Evolutionary conservation across 2,797 vertebrate genomes (phyloP).

Genomic region (Typhlichthys eigenmanni): DNA sequence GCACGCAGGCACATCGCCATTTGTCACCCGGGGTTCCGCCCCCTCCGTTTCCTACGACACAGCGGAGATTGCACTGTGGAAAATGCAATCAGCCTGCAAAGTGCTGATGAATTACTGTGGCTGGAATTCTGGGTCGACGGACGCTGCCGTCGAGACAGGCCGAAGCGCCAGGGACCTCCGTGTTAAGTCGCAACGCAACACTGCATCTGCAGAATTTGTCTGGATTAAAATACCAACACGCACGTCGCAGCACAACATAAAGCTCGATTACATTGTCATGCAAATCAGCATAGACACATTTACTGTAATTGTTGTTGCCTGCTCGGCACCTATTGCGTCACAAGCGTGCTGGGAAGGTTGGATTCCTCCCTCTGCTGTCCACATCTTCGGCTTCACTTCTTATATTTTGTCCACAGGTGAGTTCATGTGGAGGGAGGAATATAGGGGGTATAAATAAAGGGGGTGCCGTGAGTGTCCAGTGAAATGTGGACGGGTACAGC

Average conservation of each 20-base stretch:
- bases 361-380: too few species aligned
- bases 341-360: too few species aligned
- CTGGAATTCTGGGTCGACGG: constrained; percentile 45
- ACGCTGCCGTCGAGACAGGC: constrained; percentile 25
- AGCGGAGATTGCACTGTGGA: constrained; percentile 70
- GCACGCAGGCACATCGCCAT: constrained; percentile 5
- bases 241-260: too few species aligned
- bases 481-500: too few species aligned
- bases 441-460: too few species aligned
- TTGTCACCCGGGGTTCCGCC: constrained; percentile 52
- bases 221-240: constrained; percentile 14
- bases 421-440: too few species aligned
- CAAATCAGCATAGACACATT: not conserved
- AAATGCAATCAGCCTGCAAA: constrained; percentile 70
- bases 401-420: too few species aligned
- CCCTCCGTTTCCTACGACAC: constrained; percentile 61
- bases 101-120: constrained; percentile 70
- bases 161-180: constrained; percentile 3
- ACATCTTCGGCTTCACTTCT: too few species aligned
- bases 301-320: too few species aligned
- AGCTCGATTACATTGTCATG: not conserved
- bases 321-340: too few species aligned
- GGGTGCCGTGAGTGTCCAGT: too few species aligned
- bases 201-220: constrained; percentile 7
- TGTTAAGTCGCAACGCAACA: constrained; percentile 3